Evolutionary conservation across 2,888 invertebrate species (phyloP).

Genomic region (Ischnura elegans): DNA sequence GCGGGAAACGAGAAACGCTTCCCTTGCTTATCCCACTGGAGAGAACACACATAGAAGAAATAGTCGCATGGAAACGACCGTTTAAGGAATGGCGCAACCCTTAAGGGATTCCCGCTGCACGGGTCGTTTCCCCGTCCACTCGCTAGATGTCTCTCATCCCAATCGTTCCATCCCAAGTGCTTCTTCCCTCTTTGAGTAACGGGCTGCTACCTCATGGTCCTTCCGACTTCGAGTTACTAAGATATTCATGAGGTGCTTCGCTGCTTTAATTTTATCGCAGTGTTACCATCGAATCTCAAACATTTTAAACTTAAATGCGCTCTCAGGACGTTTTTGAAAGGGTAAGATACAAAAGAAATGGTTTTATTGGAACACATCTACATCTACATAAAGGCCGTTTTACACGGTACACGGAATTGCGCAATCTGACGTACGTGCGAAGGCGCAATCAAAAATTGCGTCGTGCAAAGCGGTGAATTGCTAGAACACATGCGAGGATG

Average conservation of each 20-base stretch:
- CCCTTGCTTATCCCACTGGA: background rate
- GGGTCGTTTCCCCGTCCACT: background rate
- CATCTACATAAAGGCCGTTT: too few relatives aligned
- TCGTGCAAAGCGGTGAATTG: too few relatives aligned
- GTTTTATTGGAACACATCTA: too few relatives aligned
- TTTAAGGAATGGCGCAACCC: background rate
- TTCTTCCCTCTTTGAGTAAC: background rate
- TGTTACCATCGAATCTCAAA: background rate
- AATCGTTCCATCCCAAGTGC: background rate
- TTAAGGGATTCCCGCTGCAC: background rate
- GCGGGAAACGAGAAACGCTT: background rate
- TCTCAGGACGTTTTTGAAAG: too few relatives aligned
- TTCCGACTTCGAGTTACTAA: background rate
- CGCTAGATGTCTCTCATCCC: background rate
- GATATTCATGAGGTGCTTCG: background rate
- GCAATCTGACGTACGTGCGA: too few relatives aligned
- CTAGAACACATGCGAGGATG: too few relatives aligned
- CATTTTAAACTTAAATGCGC: background rate
- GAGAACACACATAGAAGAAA: too few relatives aligned
- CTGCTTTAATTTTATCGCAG: background rate
- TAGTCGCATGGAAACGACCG: background rate
- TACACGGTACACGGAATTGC: too few relatives aligned
- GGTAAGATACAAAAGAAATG: too few relatives aligned
- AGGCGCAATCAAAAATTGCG: too few relatives aligned
- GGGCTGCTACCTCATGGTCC: background rate